Conservation (phyloP, 2,888 invertebrate genomes). For the Clunio marinus region DNA sequence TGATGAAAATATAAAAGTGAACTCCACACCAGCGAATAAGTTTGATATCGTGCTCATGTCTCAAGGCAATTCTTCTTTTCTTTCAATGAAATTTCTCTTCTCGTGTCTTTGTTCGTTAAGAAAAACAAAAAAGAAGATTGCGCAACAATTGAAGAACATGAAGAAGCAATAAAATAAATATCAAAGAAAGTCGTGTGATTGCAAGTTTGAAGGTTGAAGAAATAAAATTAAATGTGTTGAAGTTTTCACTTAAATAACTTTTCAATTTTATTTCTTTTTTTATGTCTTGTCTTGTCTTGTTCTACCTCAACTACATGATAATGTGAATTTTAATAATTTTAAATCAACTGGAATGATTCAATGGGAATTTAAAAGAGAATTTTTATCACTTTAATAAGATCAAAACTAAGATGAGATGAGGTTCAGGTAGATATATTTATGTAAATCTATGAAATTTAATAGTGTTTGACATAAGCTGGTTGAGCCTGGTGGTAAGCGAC, state of each 20-base stretch:
- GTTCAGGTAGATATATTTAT: too few relatives aligned
- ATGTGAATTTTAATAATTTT: background rate
- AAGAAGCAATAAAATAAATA: too few relatives aligned
- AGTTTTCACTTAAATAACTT: background rate
- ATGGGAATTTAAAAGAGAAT: background rate
- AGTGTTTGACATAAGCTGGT: background rate
- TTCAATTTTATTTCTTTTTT: background rate
- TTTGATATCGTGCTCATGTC: too few relatives aligned
- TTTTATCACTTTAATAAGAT: background rate
- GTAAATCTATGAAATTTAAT: background rate
- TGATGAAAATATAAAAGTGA: too few relatives aligned
- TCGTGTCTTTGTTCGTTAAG: background rate
- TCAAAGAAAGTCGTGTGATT: background rate
- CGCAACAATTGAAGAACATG: slow-evolving; percentile 5
- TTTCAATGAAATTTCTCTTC: background rate
- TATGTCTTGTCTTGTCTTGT: background rate
- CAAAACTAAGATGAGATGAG: background rate
- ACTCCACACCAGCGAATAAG: too few relatives aligned
- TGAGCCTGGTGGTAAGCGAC: background rate
- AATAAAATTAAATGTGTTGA: background rate
- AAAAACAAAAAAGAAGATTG: slow-evolving; percentile 3
- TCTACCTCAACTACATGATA: background rate
- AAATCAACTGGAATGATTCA: background rate
- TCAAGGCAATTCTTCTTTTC: background rate
- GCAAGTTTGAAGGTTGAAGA: background rate